These are phyloP conservation scores for Epiperipatus broadwayi DNA, from an alignment of 2,888 invertebrate species.

Conservation along the genomic window DNA sequence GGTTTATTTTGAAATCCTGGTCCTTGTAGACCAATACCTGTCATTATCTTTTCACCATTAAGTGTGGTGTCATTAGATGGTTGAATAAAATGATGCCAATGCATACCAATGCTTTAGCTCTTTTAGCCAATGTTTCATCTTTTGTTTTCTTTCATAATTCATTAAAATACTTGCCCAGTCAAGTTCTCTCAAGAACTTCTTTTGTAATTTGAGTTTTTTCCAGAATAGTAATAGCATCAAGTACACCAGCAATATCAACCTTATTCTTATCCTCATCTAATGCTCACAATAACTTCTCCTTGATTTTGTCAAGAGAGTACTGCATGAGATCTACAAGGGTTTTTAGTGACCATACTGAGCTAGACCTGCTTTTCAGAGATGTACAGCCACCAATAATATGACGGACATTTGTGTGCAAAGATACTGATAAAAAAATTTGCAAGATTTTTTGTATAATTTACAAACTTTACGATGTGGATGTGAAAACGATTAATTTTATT, in stretches of 20 bases:
- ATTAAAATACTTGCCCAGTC: slow-evolving; percentile 81
- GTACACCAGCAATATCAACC: slow-evolving; percentile 77
- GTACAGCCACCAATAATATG: no score
- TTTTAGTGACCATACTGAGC: no score
- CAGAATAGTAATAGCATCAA: slow-evolving; percentile 77
- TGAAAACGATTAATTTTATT: no score
- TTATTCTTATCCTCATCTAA: no score
- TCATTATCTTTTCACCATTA: slow-evolving; percentile 23
- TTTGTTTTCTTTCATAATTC: slow-evolving; percentile 66
- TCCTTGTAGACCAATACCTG: slow-evolving; percentile 15
- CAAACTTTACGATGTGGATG: no score
- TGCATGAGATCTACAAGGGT: no score
- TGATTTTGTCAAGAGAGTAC: no score
- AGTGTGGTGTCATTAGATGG: slow-evolving; percentile 16
- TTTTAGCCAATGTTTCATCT: slow-evolving; percentile 61
- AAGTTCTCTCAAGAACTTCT: slow-evolving; percentile 78
- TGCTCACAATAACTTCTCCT: no score
- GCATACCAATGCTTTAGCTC: slow-evolving; percentile 75
- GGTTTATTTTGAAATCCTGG: slow-evolving; percentile 16
- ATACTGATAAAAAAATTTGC: no score
- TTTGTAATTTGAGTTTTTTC: slow-evolving; percentile 75
- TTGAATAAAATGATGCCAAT: slow-evolving; percentile 65
- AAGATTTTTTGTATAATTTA: no score
- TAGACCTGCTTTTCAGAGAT: no score
- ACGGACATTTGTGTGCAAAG: no score